Conservation (phyloP, 30 jellyfish, hydroid and myxozoan genomes). For the Hydractinia echinata region DNA sequence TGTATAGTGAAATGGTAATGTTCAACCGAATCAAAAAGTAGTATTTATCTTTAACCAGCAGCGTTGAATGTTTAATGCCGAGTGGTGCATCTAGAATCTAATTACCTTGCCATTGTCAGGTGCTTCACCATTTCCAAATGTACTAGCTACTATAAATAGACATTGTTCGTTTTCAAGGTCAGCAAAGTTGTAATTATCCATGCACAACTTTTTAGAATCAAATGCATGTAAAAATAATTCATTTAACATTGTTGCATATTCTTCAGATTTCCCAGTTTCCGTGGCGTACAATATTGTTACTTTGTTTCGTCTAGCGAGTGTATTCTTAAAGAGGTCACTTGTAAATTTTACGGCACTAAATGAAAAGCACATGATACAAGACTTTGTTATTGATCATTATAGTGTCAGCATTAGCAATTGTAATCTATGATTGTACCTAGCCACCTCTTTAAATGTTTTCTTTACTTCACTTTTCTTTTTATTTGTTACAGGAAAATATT, state of each 20-base stretch:
- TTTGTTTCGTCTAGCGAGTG: slow-evolving; percentile 82
- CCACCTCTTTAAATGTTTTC: slow-evolving; percentile 68
- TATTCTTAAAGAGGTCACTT: slow-evolving; percentile 64
- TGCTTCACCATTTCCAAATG: slow-evolving; percentile 97
- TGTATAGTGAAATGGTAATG: too few species aligned
- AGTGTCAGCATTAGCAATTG: too few species aligned
- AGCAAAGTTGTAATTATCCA: slow-evolving; percentile 68
- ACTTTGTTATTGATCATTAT: too few species aligned
- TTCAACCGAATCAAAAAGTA: too few species aligned
- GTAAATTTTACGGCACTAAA: slow-evolving; percentile 87
- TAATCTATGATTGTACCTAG: slow-evolving; percentile 43
- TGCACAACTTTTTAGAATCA: slow-evolving; percentile 62
- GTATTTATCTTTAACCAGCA: too few species aligned
- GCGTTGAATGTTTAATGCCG: too few species aligned
- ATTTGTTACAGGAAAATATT: slow-evolving; percentile 43
- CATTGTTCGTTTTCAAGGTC: slow-evolving; percentile 85
- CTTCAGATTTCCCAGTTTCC: slow-evolving; percentile 84
- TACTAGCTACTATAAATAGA: slow-evolving; percentile 80
- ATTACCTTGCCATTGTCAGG: slow-evolving; percentile 84
- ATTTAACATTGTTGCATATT: slow-evolving; percentile 49
- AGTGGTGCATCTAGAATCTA: too few species aligned
- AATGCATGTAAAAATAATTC: slow-evolving; percentile 48
- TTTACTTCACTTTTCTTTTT: slow-evolving; percentile 30
- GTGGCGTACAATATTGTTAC: slow-evolving; percentile 87
- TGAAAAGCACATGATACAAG: neutral